These are phyloP conservation scores for Apocrypta bakeri DNA, from an alignment of 1,140 invertebrate genomes.

Conservation along the genomic window DNA sequence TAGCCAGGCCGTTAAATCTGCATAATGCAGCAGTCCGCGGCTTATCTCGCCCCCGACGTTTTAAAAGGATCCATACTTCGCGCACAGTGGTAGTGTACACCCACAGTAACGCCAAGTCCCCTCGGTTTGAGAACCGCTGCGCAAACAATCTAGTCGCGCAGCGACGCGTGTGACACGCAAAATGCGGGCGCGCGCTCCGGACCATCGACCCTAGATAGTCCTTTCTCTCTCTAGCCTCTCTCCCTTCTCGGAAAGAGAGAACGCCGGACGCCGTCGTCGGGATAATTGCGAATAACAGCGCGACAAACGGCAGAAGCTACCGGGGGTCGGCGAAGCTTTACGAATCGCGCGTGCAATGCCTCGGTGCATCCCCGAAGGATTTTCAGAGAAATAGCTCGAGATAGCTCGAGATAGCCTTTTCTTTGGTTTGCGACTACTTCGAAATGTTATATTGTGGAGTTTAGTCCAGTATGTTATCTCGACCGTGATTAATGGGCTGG, in stretches of 20 bases:
- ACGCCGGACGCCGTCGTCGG: conserved; percentile 64
- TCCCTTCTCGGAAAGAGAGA: conserved; percentile 25
- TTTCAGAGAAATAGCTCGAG: not conserved
- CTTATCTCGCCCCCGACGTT: conserved; percentile 45
- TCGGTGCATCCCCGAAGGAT: conserved; percentile 46
- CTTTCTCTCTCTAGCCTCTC: conserved; percentile 44
- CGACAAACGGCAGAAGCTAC: conserved; percentile 70
- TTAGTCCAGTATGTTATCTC: not conserved
- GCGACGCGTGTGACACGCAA: conserved; percentile 75
- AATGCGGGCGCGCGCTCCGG: conserved; percentile 70
- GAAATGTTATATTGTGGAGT: not conserved
- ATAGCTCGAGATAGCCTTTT: not conserved
- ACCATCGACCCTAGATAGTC: conserved; percentile 65
- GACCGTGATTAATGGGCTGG: conserved; percentile 28
- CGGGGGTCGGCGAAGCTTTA: conserved; percentile 52
- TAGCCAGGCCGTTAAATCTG: conserved; percentile 54
- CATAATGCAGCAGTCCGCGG: conserved; percentile 53
- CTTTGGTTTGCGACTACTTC: not conserved
- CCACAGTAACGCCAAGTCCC: not conserved
- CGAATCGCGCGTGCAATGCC: conserved; percentile 50
- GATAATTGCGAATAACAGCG: conserved; percentile 74
- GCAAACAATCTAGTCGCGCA: conserved; percentile 75
- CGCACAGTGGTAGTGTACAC: not conserved
- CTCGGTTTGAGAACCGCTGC: conserved; percentile 72
- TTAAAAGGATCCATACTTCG: conserved; percentile 12